Evolutionary conservation across 2,797 vertebrate genomes (phyloP).

Genomic region (Diceros bicornis): DNA sequence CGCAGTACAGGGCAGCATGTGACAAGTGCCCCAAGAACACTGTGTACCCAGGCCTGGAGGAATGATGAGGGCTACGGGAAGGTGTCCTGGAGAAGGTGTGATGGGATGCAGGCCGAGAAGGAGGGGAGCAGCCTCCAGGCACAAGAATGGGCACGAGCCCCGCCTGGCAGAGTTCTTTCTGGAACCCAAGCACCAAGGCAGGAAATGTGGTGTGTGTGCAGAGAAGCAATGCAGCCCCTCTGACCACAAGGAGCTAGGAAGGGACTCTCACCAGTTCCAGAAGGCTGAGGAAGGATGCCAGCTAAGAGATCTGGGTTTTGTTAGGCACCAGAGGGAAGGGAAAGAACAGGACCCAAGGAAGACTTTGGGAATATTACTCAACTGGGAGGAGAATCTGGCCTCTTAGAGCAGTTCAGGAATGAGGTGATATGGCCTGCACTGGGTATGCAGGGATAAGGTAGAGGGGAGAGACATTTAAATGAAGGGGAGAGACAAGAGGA

Average conservation of each 20-base stretch:
- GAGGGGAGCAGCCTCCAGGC: background rate
- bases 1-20: background rate
- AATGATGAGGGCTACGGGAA: fast-evolving
- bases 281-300: background rate
- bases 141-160: background rate
- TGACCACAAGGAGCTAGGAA: background rate
- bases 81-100: background rate
- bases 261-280: background rate
- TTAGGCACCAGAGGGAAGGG: background rate
- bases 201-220: background rate
- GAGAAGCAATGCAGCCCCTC: background rate
- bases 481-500: too few relatives aligned
- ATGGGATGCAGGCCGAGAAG: background rate
- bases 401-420: background rate
- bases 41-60: too few relatives aligned
- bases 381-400: background rate
- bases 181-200: background rate
- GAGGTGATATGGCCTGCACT: background rate
- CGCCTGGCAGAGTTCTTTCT: background rate
- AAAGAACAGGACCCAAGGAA: background rate
- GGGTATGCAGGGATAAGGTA: too few relatives aligned
- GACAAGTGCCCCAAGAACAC: background rate
- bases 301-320: background rate
- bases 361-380: background rate
- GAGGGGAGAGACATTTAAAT: background rate